A percentile compares a stretch with the other conserved stretches of the same genome.
These are phyloP conservation scores for Spongia lamella DNA, from an alignment of 37 sponge, comb jelly and placozoan genomes.

Conservation along the genomic window DNA sequence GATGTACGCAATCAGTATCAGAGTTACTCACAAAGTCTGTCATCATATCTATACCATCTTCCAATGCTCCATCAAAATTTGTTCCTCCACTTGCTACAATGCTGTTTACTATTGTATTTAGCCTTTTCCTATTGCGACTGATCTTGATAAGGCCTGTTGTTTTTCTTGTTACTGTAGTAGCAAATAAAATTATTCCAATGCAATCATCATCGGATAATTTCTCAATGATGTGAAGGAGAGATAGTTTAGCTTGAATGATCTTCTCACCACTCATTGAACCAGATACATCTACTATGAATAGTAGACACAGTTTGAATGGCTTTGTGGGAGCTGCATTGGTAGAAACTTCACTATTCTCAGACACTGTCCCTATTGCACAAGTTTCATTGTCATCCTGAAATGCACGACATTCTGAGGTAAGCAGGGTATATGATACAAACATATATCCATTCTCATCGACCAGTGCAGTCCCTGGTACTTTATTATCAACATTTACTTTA, in stretches of 20 bases:
- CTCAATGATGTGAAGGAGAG: conserved; percentile 49
- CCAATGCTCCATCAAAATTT: conserved; percentile 39
- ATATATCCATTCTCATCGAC: conserved; percentile 19
- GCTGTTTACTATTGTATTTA: conserved; percentile 10
- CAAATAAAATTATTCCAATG: conserved; percentile 50
- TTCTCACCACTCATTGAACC: conserved; percentile 64
- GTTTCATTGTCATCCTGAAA: no score
- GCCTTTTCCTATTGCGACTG: conserved; percentile 20
- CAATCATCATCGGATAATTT: conserved; percentile 35
- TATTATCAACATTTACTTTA: background rate
- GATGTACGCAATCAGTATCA: conserved; percentile 1
- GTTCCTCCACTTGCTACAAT: conserved; percentile 46
- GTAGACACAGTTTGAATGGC: conserved; percentile 34
- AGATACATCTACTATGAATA: conserved; percentile 70
- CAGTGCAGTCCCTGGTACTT: conserved; percentile 9
- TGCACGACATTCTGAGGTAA: background rate
- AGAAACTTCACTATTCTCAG: conserved; percentile 22
- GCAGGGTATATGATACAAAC: conserved; percentile 32
- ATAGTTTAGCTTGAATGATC: conserved; percentile 50
- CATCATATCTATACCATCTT: conserved; percentile 26
- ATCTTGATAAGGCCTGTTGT: conserved; percentile 17
- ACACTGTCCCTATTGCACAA: no score
- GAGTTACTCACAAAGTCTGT: background rate
- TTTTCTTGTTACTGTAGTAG: conserved; percentile 6
- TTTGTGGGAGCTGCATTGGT: conserved; percentile 18